Evolutionary conservation across 2,888 invertebrate genomes (phyloP).

Genomic region (Pharmacophagus antenor): DNA sequence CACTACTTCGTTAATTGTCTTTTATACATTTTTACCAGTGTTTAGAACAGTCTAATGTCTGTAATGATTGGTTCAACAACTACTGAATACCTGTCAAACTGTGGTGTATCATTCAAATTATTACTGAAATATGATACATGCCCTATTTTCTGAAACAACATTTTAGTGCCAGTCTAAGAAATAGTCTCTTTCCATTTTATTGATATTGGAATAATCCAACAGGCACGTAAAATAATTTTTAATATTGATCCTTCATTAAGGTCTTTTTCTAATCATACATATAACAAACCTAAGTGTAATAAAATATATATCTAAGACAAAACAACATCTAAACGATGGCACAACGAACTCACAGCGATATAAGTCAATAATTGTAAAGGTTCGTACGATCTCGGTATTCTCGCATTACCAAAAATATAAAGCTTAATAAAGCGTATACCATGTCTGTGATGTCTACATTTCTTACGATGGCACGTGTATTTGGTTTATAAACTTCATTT

Average conservation of each 20-base stretch:
- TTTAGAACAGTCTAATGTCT: constrained; percentile 55
- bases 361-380: constrained; percentile 27
- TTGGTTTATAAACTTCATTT: constrained; percentile 53
- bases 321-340: constrained; percentile 50
- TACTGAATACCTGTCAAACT: not conserved
- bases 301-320: constrained; percentile 26
- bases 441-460: constrained; percentile 35
- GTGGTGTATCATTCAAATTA: not conserved
- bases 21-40: constrained; percentile 59
- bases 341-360: constrained; percentile 67
- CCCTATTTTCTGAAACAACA: not conserved
- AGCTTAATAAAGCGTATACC: constrained; percentile 61
- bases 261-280: not conserved
- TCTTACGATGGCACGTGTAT: constrained; percentile 64
- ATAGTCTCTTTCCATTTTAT: not conserved
- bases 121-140: not conserved
- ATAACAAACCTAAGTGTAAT: not conserved
- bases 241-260: not conserved
- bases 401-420: constrained; percentile 44
- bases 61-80: constrained; percentile 16
- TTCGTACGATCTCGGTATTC: constrained; percentile 41
- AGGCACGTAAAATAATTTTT: not conserved
- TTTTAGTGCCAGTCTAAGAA: not conserved
- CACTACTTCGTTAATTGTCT: constrained; percentile 67
- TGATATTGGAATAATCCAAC: not conserved